A percentile compares a stretch with the other conserved stretches of the same genome.
phyloP scores from a whole-genome alignment of 2,797 vertebrate species.

The Manis crassicaudata region DNA sequence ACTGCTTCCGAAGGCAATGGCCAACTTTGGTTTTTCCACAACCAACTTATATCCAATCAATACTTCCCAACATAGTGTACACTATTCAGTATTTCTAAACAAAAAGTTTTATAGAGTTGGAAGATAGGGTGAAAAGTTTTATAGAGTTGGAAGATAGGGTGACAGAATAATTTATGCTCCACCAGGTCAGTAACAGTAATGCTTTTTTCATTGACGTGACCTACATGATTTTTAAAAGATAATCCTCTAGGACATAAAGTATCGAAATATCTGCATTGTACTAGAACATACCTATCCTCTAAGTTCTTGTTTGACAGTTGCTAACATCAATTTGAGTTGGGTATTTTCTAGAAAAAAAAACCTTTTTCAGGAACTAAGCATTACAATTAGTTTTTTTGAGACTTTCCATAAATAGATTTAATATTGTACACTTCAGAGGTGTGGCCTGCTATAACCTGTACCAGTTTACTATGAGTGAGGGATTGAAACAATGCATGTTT shows the following conservation, averaged over 20 bases:
- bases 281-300: not conserved
- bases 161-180: not conserved
- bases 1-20: not conserved
- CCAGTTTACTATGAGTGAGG: not conserved
- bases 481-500: not conserved
- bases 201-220: not conserved
- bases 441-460: not conserved
- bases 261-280: not conserved
- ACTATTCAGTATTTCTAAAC: not conserved
- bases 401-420: not conserved
- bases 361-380: constrained; percentile 29
- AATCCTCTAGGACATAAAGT: not conserved
- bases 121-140: not conserved
- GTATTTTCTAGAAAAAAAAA: constrained; percentile 45
- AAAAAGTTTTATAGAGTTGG: not conserved
- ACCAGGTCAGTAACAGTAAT: not conserved
- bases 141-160: not conserved
- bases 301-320: constrained; percentile 37
- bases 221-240: constrained; percentile 7
- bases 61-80: not conserved
- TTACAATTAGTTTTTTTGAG: constrained; percentile 9
- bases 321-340: constrained; percentile 46
- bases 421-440: not conserved
- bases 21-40: not conserved
- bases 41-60: not conserved